phyloP scores from a whole-genome alignment of 2,888 invertebrate species.

The Rhagonycha lutea region DNA sequence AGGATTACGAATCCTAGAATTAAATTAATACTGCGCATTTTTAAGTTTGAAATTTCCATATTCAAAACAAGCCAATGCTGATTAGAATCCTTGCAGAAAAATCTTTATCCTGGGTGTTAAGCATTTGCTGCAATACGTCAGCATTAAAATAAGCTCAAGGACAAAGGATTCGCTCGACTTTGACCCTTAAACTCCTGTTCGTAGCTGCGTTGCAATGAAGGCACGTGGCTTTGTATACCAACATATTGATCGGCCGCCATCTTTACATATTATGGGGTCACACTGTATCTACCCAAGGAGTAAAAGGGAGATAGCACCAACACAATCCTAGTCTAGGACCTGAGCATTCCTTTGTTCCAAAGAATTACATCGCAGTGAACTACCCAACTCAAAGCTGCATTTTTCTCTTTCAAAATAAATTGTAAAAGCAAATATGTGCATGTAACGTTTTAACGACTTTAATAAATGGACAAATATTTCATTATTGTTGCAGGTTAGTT shows the following conservation, averaged over 20 bases:
- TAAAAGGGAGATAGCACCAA: slow-evolving; percentile 38
- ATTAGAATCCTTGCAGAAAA: slow-evolving; percentile 9
- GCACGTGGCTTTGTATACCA: slow-evolving; percentile 44
- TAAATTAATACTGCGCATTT: background rate
- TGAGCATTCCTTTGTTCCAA: slow-evolving; percentile 22
- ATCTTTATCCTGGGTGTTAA: slow-evolving; percentile 14
- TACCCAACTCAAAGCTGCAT: background rate
- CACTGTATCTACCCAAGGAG: slow-evolving; percentile 7
- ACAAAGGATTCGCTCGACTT: slow-evolving; percentile 50
- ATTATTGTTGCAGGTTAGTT: background rate
- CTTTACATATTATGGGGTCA: slow-evolving; percentile 24
- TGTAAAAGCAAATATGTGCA: background rate
- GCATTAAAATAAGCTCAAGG: slow-evolving; percentile 42
- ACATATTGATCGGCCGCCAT: slow-evolving; percentile 45
- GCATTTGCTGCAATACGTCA: slow-evolving; percentile 23
- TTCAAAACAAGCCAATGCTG: background rate
- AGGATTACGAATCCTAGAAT: background rate
- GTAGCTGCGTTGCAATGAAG: slow-evolving; percentile 39
- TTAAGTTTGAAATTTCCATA: background rate
- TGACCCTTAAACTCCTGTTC: slow-evolving; percentile 43
- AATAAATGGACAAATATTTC: background rate
- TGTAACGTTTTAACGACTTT: background rate
- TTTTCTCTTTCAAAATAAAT: background rate
- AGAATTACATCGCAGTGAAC: background rate
- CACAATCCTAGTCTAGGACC: slow-evolving; percentile 33